Base-by-base conservation (phyloP, 2,888 invertebrate genomes). In the Drosophila colorata region DNA sequence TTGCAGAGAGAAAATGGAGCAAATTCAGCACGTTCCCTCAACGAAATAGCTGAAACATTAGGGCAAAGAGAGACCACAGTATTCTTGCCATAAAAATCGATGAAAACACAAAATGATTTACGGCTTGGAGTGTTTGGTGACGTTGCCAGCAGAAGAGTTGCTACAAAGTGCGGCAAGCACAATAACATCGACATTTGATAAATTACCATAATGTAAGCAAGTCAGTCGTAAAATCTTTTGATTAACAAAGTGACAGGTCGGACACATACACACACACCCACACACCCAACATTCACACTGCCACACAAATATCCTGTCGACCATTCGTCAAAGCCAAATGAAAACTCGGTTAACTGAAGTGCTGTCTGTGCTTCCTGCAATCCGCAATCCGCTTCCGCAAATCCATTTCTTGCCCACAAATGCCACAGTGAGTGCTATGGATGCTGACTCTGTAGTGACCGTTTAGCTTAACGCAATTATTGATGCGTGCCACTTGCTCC, bases 171-270 rank as follows among this genome's bases (percentile, higher is more conserved):
- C 20, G 67, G 43, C 68, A 48, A 51, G 28, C 55, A 53, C 51
- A 66, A 64, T 61, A 59, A 60, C 51, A 44, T 46, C 52, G 64
- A 55, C 67, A 58, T 69, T 78, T 87, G 81, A 89, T 87, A 87
- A 89, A 90, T 90, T 88, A 85, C 83, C 83, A 80, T 89, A 88
- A 89, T 77, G 80, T 70, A 57, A 75, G 66, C 69, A 81, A 90
- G 88, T 85, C 90, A 87, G 74, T 78, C 78, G 82, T 85, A 67
- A 88, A 91, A 88, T 89, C 82, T 78, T 80, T 84, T 90, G 83
- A 90, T 85, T 85, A 83, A 76, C 74, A 72, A 77, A 55, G 14
- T 58, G 60, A 53, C 65, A 69, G 63, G 13, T 49, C 33, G 63
- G 13, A 56, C 33, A 44, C 28, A 14, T 33, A 18, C 49, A 59